Evolutionary conservation across 2,113 vertebrate genomes (phyloP).

Genomic region (Monarcha castaneiventris): DNA sequence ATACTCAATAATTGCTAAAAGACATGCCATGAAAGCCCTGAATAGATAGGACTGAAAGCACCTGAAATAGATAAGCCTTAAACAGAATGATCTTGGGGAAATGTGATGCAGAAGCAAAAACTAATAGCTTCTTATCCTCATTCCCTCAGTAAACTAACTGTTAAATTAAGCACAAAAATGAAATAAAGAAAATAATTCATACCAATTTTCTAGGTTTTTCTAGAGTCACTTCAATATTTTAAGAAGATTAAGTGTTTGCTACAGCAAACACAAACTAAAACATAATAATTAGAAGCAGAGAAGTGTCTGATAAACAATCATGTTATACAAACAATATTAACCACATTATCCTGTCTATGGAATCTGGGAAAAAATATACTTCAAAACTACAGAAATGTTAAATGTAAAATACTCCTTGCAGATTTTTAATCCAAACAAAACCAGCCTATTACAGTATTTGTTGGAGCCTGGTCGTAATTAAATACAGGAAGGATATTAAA

Average conservation of each 20-base stretch:
- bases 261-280: neutral
- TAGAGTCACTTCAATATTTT: neutral
- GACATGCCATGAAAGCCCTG: neutral
- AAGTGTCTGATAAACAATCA: slow-evolving; percentile 19
- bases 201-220: neutral
- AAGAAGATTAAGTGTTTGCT: neutral
- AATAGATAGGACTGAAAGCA: neutral
- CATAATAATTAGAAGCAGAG: slow-evolving; percentile 7
- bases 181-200: neutral
- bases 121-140: neutral
- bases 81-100: neutral
- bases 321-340: slow-evolving; percentile 20
- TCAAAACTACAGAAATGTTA: slow-evolving; percentile 24
- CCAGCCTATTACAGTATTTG: slow-evolving; percentile 57
- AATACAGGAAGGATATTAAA: slow-evolving; percentile 81
- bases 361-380: neutral
- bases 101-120: neutral
- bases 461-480: slow-evolving; percentile 75
- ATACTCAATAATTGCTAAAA: neutral
- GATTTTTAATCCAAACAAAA: slow-evolving; percentile 47
- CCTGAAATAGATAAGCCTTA: neutral
- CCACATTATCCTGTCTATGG: neutral
- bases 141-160: neutral
- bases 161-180: neutral
- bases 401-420: slow-evolving; percentile 50